Evolutionary conservation across 2,888 invertebrate genomes (phyloP), one percentile per base, ranked within the genome.

Genomic region (Chrysina gloriosa): DNA sequence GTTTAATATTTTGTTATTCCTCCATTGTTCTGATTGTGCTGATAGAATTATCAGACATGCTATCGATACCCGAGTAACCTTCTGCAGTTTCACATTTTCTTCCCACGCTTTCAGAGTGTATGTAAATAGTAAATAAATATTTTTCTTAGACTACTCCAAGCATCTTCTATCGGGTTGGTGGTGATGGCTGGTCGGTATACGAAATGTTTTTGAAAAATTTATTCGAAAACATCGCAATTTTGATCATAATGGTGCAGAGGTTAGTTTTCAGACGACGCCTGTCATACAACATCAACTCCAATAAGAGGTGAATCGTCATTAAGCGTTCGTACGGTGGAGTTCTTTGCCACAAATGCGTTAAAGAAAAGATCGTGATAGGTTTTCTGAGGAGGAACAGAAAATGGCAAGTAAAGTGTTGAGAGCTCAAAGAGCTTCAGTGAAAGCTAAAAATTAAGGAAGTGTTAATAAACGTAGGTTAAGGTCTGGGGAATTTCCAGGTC

Each of bases 341-440:
- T 31, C 88, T 97, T 69, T 98, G 98, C 85, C 97, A 97, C 87
- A 92, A 92, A 81, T 98, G 98, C 84, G 96, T 98, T 65, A 94
- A 97, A 79, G 95, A 95, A 85, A 94, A 98, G 85, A 99, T 99
- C 80, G 93, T 98, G 76, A 90, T 99, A 80, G 98, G 99, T 80
- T 99, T 99, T 89, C 90, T 99, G 67, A 96, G 80, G 99, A 99
- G 86, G 99, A 99, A 87, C 98, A 99, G 86, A 99, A 98, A 88
- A 97, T 98, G 79, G 95, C 95, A 68, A 94, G 96, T 66, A 96
- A 97, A 84, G 96, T 98, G 73, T 89, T 98, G 81, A 97, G 96
- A 85, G 96, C 96, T 73, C 95, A 97, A 84, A 93, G 95, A 81
- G 89, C 89, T 71, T 69, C 68, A 7, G 63, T 67, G 36, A 87